A percentile compares a stretch with the other conserved stretches of the same genome.
These are phyloP conservation scores for Orchesellides sinensis DNA, from an alignment of 2,888 invertebrate genomes.

Conservation along the genomic window DNA sequence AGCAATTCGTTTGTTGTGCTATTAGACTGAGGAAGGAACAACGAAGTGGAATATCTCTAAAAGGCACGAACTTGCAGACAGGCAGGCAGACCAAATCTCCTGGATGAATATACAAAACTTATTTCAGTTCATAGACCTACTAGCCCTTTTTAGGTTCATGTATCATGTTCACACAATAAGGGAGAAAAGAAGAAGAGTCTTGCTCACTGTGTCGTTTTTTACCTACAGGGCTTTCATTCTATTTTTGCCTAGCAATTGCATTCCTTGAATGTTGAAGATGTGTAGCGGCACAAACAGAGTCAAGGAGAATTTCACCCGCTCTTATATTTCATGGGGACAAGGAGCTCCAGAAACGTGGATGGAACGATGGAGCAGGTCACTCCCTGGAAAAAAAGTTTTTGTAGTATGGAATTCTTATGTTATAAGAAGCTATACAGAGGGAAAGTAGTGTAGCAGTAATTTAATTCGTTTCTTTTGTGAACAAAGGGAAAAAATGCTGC, in stretches of 20 bases:
- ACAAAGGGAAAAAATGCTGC: constrained; percentile 10
- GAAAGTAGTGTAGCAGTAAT: constrained; percentile 18
- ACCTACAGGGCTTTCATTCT: constrained; percentile 6
- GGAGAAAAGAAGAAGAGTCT: not conserved
- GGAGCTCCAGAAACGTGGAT: not conserved
- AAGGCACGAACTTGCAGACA: too few relatives aligned
- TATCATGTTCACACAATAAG: not conserved
- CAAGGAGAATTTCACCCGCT: constrained; percentile 3
- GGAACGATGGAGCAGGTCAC: constrained; percentile 23
- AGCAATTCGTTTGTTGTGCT: too few relatives aligned
- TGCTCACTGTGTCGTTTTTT: not conserved
- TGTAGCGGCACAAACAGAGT: constrained; percentile 2
- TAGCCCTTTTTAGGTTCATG: not conserved
- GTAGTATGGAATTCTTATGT: not conserved
- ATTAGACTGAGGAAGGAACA: too few relatives aligned
- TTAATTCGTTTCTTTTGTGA: constrained; percentile 36
- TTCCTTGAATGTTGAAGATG: not conserved
- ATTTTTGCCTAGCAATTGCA: not conserved
- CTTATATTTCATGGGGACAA: constrained; percentile 18
- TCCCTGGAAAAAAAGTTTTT: constrained; percentile 3
- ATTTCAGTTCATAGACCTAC: not conserved
- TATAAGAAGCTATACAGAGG: not conserved
- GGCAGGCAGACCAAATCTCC: too few relatives aligned
- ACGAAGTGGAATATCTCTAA: too few relatives aligned
- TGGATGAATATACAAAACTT: too few relatives aligned